These are phyloP conservation scores for Eulemur rufifrons DNA, from an alignment of 2,113 vertebrate genomes.

Conservation along the genomic window DNA sequence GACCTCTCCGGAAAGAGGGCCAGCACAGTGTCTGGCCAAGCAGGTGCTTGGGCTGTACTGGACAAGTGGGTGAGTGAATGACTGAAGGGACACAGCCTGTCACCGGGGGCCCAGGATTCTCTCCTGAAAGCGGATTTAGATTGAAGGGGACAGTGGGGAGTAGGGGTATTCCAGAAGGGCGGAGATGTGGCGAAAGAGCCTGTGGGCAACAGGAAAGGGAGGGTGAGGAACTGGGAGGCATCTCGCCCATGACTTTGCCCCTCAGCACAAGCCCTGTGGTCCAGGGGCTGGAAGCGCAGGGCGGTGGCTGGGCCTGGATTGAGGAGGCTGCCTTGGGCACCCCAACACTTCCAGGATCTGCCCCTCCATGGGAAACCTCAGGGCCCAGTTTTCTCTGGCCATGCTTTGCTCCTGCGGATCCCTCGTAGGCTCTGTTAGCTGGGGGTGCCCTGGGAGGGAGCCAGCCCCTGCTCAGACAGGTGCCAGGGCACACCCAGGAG, in stretches of 20 bases:
- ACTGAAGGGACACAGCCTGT: neutral
- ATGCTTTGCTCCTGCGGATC: neutral
- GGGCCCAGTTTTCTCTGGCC: neutral
- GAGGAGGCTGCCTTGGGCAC: neutral
- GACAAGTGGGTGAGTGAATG: neutral
- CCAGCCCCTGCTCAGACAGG: neutral
- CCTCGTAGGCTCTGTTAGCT: neutral
- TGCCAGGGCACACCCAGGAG: neutral
- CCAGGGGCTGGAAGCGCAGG: neutral
- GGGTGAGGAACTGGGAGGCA: neutral
- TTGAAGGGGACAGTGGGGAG: neutral
- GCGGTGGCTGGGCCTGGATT: fast-evolving
- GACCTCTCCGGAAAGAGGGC: neutral
- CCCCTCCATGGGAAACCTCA: neutral
- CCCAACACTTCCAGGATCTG: neutral
- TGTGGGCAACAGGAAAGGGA: neutral
- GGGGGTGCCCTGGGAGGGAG: neutral
- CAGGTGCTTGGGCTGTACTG: neutral
- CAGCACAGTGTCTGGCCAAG: neutral
- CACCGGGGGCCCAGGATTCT: neutral
- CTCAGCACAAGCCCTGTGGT: neutral
- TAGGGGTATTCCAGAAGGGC: neutral
- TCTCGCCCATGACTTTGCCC: neutral
- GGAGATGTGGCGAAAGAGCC: neutral
- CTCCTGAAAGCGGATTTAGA: neutral